Evolutionary conservation across 2,888 invertebrate genomes (phyloP), one percentile per base, ranked within the genome.

Genomic region (Pilophorus perplexus): DNA sequence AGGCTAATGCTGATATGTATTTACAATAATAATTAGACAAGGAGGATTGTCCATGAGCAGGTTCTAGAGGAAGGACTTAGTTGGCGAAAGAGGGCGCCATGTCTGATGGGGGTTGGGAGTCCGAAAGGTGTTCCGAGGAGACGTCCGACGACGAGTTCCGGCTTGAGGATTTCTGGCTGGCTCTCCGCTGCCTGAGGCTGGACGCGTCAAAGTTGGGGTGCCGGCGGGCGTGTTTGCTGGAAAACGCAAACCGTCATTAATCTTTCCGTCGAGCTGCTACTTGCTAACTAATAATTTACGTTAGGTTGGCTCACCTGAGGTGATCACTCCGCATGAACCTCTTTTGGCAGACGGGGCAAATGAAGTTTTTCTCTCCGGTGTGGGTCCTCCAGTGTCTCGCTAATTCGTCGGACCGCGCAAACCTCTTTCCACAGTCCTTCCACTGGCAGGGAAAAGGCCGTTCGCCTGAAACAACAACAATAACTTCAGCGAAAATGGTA

Each of bases 311-410:
- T 57, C 75, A 82, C 82, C 81, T 81, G 55, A 85, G 79, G 74
- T 85, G 85, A 74, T 85, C 84, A 71, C 83, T 83, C 67, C 85
- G 77, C 84, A 84, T 85, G 74, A 85, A 85, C 71, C 83, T 80
- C 75, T 84, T 84, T 72, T 80, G 80, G 76, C 85, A 85, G 52
- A 83, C 80, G 1, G 84, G 83, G 75, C 85, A 85, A 22, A 78
- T 77, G 74, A 85, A 85, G 73, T 83, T 83, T 77, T 85, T 85
- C 74, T 85, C 84, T 5, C 84, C 85, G 10, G 85, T 85, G 75
- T 85, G 85, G 28, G 84, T 85, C 42, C 84, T 76, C 64, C 80
- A 80, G 75, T 85, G 85, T 67, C 85, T 77, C 1, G 84, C 83
- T 48, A 85, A 75, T 74, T 85, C 85, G 74, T 85, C 85, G 12